Base-by-base conservation (phyloP, 2,113 vertebrate species). In the Tragulus kanchil region DNA sequence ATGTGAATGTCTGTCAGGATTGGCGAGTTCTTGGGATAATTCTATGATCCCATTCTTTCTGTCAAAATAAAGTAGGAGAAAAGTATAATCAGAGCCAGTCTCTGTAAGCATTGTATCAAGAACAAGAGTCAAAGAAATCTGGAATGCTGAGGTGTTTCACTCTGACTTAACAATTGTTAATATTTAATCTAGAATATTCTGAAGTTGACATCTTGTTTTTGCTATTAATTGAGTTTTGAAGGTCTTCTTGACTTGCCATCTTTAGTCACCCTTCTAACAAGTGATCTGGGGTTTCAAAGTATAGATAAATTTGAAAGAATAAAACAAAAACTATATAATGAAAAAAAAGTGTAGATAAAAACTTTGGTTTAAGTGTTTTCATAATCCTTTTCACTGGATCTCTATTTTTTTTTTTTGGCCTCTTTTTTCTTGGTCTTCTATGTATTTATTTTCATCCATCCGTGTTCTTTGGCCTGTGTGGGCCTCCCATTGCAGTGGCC, bases 21-120 rank as follows among this genome's bases (percentile, higher is more conserved):
- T 95, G 89, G 50, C 56, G 81, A 93, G 0, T 31, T 86, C 12
- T 78, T 78, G 42, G 45, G 31, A 71, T 91, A 89, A 71, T 93
- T 93, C 54, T 23, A 64, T 50, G 28, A 85, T 89, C 26, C 48
- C 86, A 23, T 92, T 95, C 12, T 89, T 95, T 90, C 52, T 84
- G 6, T 88, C 58, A 94, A 81, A 94, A 64, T 87, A 93, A 96
- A 91, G 23, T 61, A 36, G 71, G 59, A 62, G 75, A 88, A 84
- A 79, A 71, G 4, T 83, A 3, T 75, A 87, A 77, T 64, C 36
- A 78, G 82, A 95, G 16, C 36, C 12, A 21, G 21, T 58, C 16
- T 94, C 21, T 75, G 5, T 91, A 65, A 65, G 23, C 36, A 25
- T 73, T 16, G 6, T 87, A 59, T 90, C 61, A 91, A 23, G 89